Evolutionary conservation across 2,888 invertebrate genomes (phyloP).

Genomic region (Griposia aprilina): DNA sequence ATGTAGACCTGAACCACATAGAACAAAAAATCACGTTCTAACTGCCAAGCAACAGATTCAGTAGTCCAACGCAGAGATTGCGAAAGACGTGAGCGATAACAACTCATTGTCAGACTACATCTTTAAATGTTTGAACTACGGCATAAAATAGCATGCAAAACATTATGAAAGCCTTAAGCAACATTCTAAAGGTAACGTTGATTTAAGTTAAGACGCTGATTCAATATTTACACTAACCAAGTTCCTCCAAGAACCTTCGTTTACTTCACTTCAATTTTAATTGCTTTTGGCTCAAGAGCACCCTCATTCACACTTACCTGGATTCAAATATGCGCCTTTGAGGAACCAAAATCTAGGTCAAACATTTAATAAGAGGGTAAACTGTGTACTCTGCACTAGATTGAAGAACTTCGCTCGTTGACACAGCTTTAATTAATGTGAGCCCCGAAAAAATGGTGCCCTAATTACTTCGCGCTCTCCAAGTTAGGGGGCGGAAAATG

Average conservation of each 20-base stretch:
- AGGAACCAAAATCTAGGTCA: constrained; percentile 43
- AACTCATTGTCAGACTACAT: background rate
- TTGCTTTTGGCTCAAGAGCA: constrained; percentile 37
- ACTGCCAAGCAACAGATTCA: background rate
- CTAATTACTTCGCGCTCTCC: constrained; percentile 45
- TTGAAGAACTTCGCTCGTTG: constrained; percentile 39
- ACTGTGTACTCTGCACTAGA: constrained; percentile 21
- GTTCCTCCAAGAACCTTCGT: background rate
- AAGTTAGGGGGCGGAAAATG: constrained; percentile 32
- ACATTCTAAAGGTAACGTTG: constrained; percentile 4
- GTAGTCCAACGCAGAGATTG: background rate
- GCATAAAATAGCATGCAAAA: too few relatives aligned
- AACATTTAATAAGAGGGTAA: constrained; percentile 32
- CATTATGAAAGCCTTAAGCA: background rate
- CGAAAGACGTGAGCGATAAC: too few relatives aligned
- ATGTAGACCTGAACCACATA: background rate
- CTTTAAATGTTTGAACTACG: background rate
- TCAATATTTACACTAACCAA: constrained; percentile 24
- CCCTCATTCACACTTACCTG: constrained; percentile 27
- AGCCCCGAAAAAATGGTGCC: constrained; percentile 26
- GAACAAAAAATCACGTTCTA: background rate
- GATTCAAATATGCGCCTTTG: constrained; percentile 20
- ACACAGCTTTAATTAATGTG: constrained; percentile 43
- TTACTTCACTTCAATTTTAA: constrained; percentile 35
- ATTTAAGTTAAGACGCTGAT: background rate